Base-by-base conservation (phyloP, 2,888 invertebrate genomes). In the Andrena dorsata region DNA sequence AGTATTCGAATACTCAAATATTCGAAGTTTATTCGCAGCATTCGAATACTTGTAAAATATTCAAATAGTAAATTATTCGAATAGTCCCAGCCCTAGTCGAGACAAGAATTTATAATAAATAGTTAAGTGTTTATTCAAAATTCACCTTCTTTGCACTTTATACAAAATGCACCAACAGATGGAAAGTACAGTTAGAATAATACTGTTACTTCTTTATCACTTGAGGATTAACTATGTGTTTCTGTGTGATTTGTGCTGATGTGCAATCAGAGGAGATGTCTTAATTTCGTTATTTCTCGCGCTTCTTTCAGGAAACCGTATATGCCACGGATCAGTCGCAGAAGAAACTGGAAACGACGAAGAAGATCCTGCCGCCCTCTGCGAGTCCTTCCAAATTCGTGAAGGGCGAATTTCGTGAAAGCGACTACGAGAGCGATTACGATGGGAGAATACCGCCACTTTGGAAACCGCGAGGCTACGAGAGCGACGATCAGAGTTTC, bases 371-470 rank as follows among this genome's bases (percentile, higher is more conserved):
- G 26, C 95, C 95, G 53, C 94, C 95, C 35, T 95, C 95, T 66
- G 95, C 95, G 30, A 96, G 95, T 93, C 96, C 96, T 74, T 96
- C 96, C 30, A 96, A 95, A 93, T 97, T 96, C 92, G 93, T 95
- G 26, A 96, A 95, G 92, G 95, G 95, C 86, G 96, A 96, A 93
- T 96, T 96, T 92, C 94, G 95, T 70, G 96, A 96, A 92, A 96
- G 96, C 90, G 97, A 97, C 91, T 96, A 96, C 90, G 96, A 96
- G 93, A 97, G 96, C 90, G 96, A 97, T 83, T 96, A 96, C 85
- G 96, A 96, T 80, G 95, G 95, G 75, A 95, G 95, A 85, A 96
- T 96, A 90, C 95, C 95, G 75, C 95, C 96, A 1, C 94, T 95
- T 10, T 96, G 96, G 95, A 94, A 95, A 56, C 95, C 96, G 32